phyloP scores from a whole-genome alignment of 2,888 invertebrate species.

The Schrankia costaestrigalis region DNA sequence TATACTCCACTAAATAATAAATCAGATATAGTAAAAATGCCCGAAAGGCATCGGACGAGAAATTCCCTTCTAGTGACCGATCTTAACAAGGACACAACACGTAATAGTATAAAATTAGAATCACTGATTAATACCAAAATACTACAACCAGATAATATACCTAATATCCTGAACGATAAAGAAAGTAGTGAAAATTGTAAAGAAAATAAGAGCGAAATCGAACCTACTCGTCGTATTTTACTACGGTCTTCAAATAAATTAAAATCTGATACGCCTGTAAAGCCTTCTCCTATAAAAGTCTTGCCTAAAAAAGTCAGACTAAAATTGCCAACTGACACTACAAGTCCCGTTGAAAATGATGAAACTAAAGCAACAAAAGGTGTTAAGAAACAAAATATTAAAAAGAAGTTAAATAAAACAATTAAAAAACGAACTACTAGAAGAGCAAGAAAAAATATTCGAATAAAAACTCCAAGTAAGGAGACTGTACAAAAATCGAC shows the following conservation, averaged over 20 bases:
- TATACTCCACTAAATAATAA: constrained; percentile 40
- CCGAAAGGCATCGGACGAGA: constrained; percentile 11
- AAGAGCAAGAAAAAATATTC: constrained; percentile 11
- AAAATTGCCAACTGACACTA: background rate
- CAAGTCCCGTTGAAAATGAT: background rate
- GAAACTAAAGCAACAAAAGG: background rate
- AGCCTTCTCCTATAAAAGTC: constrained; percentile 11
- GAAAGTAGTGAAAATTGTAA: constrained; percentile 30
- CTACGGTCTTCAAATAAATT: constrained; percentile 49
- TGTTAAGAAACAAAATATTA: background rate
- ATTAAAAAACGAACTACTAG: constrained; percentile 14
- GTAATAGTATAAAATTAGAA: background rate
- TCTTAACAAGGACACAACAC: constrained; percentile 3
- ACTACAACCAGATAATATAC: too few species aligned
- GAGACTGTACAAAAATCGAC: too few species aligned
- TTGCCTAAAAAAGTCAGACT: constrained; percentile 5
- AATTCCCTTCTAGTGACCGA: background rate
- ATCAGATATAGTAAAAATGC: constrained; percentile 6
- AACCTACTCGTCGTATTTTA: constrained; percentile 38
- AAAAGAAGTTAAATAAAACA: constrained; percentile 2
- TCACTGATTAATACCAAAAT: constrained; percentile 6
- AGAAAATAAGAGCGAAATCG: constrained; percentile 35
- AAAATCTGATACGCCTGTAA: constrained; percentile 2
- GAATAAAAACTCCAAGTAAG: background rate
- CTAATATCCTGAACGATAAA: constrained; percentile 4